Evolutionary conservation across 2,797 vertebrate genomes (phyloP).

Genomic region (Lindbergichthys nudifrons): DNA sequence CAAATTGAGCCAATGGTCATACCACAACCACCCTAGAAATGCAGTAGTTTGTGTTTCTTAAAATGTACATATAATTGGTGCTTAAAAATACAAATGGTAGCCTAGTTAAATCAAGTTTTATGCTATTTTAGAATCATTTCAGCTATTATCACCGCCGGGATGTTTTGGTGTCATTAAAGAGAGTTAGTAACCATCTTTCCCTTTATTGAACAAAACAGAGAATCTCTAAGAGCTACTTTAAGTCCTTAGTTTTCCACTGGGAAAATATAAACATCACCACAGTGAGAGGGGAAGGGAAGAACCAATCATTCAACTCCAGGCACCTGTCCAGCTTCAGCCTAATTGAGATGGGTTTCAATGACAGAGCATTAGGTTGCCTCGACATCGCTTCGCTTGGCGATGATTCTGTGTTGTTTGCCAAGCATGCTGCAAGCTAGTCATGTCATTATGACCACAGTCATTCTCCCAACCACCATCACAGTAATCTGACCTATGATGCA

Average conservation of each 20-base stretch:
- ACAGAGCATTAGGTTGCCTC: conserved; percentile 64
- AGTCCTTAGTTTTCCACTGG: conserved; percentile 27
- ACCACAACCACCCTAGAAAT: neutral
- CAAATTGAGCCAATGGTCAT: neutral
- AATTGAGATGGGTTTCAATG: conserved; percentile 76
- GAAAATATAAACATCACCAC: conserved; percentile 48
- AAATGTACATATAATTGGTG: neutral
- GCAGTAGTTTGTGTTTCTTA: neutral
- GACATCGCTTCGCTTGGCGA: conserved; percentile 51
- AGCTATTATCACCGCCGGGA: conserved; percentile 25
- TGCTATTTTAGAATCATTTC: neutral
- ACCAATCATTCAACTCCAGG: conserved; percentile 58
- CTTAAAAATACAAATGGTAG: neutral
- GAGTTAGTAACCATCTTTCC: conserved; percentile 17
- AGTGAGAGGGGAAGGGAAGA: conserved; percentile 34
- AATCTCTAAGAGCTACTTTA: conserved; percentile 41
- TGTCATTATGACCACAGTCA: conserved; percentile 47
- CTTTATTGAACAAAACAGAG: conserved; percentile 45
- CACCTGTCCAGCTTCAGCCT: conserved; percentile 61
- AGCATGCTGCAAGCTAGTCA: conserved; percentile 51
- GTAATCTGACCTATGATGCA: conserved; percentile 53
- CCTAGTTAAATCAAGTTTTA: neutral
- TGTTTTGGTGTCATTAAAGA: conserved; percentile 28
- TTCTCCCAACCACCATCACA: conserved; percentile 37
- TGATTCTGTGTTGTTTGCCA: conserved; percentile 63